Conservation (phyloP, 2,113 vertebrate genomes). For the Pagrus major region DNA sequence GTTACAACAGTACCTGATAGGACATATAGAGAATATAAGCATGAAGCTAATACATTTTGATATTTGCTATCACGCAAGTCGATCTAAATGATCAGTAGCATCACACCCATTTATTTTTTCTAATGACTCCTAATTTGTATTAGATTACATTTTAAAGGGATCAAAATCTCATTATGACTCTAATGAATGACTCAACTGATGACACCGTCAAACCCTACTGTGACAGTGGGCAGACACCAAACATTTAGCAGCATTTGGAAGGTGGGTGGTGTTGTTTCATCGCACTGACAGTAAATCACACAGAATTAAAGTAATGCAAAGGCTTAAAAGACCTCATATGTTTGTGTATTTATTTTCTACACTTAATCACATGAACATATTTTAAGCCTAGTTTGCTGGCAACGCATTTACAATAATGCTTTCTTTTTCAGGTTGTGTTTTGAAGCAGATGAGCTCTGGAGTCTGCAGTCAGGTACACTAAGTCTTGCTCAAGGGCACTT, state of each 20-base stretch:
- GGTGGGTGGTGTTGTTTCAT: slow-evolving; percentile 60
- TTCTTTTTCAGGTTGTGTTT: background rate
- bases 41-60: background rate
- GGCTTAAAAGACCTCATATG: background rate
- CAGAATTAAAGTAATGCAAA: slow-evolving; percentile 6
- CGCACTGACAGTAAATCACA: slow-evolving; percentile 7
- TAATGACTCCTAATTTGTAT: background rate
- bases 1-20: background rate
- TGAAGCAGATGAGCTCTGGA: slow-evolving; percentile 8
- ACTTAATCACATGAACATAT: background rate
- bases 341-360: background rate
- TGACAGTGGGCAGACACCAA: background rate
- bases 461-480: background rate
- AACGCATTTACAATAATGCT: background rate
- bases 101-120: background rate
- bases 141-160: background rate
- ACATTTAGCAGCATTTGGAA: slow-evolving; percentile 54
- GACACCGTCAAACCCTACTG: background rate
- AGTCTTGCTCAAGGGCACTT: background rate
- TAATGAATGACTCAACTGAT: background rate
- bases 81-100: background rate
- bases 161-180: background rate
- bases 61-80: background rate
- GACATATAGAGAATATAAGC: background rate
- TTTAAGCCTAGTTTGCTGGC: slow-evolving; percentile 11